Evolutionary conservation across 2,888 invertebrate species (phyloP), one percentile per base, ranked within the genome.

Genomic region (Ichneumoninae sp.): DNA sequence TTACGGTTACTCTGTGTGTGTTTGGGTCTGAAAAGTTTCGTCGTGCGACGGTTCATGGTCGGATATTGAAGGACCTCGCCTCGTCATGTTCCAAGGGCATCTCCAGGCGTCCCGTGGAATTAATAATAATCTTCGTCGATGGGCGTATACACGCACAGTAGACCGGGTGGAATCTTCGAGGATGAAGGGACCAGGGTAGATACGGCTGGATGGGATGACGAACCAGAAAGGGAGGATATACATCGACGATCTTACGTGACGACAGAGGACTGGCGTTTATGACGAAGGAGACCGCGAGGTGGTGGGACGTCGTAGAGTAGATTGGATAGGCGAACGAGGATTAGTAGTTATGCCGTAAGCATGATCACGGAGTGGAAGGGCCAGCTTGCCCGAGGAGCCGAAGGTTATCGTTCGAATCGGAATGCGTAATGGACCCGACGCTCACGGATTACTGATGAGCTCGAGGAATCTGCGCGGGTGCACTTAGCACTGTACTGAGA

Each of bases 341-440:
- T 86, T 84, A 80, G 84, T 81, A 84, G 86, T 84, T 84, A 82
- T 82, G 82, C 82, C 80, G 66, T 70, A 68, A 84, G 75, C 57
- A 57, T 69, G 60, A 78, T 79, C 81, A 77, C 68, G 52, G 80
- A 76, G 66, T 80, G 83, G 87, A 88, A 89, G 89, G 88, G 87
- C 40, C 40, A 87, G 86, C 88, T 87, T 87, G 87, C 86, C 82
- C 57, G 85, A 84, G 74, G 76, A 81, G 84, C 85, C 79, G 84
- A 74, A 84, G 89, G 90, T 92, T 92, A 93, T 93, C 92, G 62
- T 90, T 87, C 89, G 87, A 92, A 92, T 93, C 91, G 91, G 91
- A 93, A 92, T 93, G 91, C 91, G 89, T 93, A 93, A 93, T 93
- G 90, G 91, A 90, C 89, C 89, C 87, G 81, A 93, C 92, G 91